These are phyloP conservation scores for Acipenser ruthenus DNA, from an alignment of 2,797 vertebrate species.

Conservation along the genomic window DNA sequence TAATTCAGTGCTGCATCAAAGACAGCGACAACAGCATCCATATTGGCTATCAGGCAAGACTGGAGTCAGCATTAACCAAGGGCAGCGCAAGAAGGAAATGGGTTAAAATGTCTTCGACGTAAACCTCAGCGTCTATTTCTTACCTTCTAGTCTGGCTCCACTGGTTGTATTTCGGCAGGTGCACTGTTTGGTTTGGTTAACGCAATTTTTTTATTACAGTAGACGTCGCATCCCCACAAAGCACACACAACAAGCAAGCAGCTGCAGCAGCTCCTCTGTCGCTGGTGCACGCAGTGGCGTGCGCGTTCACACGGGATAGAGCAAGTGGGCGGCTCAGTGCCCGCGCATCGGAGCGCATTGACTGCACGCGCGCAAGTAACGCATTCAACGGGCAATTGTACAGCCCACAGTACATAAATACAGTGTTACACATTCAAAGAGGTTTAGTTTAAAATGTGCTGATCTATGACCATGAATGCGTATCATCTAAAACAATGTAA, in stretches of 20 bases:
- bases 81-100: conserved; percentile 6
- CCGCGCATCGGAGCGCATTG: background rate
- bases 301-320: conserved; percentile 29
- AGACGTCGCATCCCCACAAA: conserved; percentile 44
- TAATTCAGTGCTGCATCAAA: conserved; percentile 6
- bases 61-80: conserved; percentile 21
- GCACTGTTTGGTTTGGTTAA: conserved; percentile 32
- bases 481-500: too few species aligned
- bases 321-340: conserved; percentile 3
- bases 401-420: too few species aligned
- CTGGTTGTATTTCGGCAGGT: conserved; percentile 29
- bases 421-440: too few species aligned
- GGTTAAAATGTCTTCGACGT: background rate
- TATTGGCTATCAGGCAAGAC: conserved; percentile 6
- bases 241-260: conserved; percentile 44
- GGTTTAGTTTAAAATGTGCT: too few species aligned
- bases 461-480: too few species aligned
- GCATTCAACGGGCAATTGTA: too few species aligned
- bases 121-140: conserved; percentile 21
- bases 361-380: too few species aligned
- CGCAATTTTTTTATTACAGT: conserved; percentile 37
- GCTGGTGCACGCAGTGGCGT: conserved; percentile 28
- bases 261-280: conserved; percentile 58
- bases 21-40: conserved; percentile 5
- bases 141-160: conserved; percentile 47